A percentile compares a stretch with the other conserved stretches of the same genome.
Evolutionary conservation across 2,888 invertebrate genomes (phyloP).

Genomic region (Sisyra terminalis): DNA sequence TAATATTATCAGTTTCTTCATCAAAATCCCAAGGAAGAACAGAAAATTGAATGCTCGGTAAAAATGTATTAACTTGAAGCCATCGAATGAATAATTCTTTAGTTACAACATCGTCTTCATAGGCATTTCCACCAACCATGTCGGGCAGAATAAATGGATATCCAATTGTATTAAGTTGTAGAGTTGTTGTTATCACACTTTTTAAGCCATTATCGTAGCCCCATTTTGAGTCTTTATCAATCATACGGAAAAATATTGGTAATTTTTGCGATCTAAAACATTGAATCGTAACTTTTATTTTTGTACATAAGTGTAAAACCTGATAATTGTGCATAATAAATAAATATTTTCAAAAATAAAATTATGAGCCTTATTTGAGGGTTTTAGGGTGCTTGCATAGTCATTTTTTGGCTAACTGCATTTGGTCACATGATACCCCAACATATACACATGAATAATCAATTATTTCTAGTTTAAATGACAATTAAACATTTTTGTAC

Average conservation of each 20-base stretch:
- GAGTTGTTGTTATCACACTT: constrained; percentile 52
- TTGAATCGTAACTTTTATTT: too few species aligned
- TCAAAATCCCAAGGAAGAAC: constrained; percentile 62
- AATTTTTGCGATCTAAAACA: constrained; percentile 41
- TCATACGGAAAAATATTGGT: constrained; percentile 57
- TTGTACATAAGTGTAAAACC: too few species aligned
- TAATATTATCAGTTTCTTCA: constrained; percentile 39
- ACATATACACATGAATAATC: too few species aligned
- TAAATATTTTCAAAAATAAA: too few species aligned
- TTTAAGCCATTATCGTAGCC: constrained; percentile 50
- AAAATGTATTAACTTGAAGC: constrained; percentile 60
- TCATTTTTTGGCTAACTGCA: too few species aligned
- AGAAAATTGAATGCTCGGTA: constrained; percentile 68
- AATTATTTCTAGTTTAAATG: too few species aligned
- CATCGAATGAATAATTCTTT: constrained; percentile 59
- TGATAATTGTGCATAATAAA: too few species aligned
- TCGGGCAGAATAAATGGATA: constrained; percentile 50
- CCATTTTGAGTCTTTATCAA: constrained; percentile 62
- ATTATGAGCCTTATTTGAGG: too few species aligned
- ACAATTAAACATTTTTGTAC: too few species aligned
- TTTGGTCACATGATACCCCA: too few species aligned
- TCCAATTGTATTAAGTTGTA: constrained; percentile 37
- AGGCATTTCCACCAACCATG: constrained; percentile 59
- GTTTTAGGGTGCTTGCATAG: too few species aligned
- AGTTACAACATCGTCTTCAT: constrained; percentile 33